phyloP scores from a whole-genome alignment of 2,113 vertebrate species.

The Neomonachus schauinslandi region DNA sequence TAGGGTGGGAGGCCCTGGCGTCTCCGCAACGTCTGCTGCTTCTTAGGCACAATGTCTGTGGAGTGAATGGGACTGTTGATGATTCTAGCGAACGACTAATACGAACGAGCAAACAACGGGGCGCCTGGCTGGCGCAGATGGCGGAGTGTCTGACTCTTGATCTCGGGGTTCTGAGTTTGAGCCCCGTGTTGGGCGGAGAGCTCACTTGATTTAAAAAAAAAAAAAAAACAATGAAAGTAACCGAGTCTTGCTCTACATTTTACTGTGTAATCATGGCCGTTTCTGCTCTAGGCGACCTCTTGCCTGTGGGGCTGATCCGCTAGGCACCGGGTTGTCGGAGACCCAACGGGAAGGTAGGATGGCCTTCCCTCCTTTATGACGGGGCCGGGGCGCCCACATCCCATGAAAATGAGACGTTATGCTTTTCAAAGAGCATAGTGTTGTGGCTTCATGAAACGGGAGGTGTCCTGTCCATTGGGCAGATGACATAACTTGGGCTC shows the following conservation, averaged over 20 bases:
- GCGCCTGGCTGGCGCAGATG: background rate
- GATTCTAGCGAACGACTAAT: background rate
- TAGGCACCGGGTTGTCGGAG: background rate
- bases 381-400: background rate
- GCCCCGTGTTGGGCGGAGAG: background rate
- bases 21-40: background rate
- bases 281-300: background rate
- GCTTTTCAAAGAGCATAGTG: background rate
- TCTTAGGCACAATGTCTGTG: background rate
- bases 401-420: background rate
- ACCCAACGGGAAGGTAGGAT: background rate
- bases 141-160: background rate
- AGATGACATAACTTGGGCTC: background rate
- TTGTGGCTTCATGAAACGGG: background rate
- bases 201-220: background rate
- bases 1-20: fast-evolving
- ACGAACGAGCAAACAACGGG: background rate
- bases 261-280: background rate
- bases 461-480: background rate
- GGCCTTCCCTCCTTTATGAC: background rate
- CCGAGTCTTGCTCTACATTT: background rate
- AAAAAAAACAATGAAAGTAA: background rate
- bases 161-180: background rate
- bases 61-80: background rate
- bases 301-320: too few species aligned